Conservation (phyloP, 2,888 invertebrate genomes). For the Xanthia togata region DNA sequence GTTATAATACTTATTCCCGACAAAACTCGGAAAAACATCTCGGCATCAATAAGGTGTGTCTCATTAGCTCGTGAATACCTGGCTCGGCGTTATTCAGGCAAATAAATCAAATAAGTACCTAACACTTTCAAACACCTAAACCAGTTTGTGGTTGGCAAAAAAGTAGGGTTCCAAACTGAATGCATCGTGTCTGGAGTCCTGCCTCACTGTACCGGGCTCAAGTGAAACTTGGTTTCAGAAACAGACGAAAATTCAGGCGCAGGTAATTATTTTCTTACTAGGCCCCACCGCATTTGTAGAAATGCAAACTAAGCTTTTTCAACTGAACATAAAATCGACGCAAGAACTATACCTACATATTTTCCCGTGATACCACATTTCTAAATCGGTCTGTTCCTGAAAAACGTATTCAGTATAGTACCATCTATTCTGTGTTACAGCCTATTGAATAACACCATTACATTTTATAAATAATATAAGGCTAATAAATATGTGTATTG, state of each 20-base stretch:
- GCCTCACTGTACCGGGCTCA: neutral
- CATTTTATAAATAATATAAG: neutral
- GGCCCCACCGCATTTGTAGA: neutral
- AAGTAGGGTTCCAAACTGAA: neutral
- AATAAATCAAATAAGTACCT: conserved; percentile 6
- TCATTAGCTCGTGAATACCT: neutral
- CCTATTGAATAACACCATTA: neutral
- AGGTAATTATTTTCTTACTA: neutral
- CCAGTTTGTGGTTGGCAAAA: conserved; percentile 37
- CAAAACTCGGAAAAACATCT: too few relatives aligned
- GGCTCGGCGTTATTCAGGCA: neutral
- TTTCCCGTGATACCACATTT: neutral
- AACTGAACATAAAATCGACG: neutral
- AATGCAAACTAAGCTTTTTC: conserved; percentile 23
- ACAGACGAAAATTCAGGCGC: neutral
- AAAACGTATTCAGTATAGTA: neutral
- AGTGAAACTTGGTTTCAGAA: neutral
- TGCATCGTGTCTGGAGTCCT: neutral
- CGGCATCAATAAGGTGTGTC: neutral
- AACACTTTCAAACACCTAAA: conserved; percentile 9
- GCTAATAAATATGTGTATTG: neutral
- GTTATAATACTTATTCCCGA: neutral
- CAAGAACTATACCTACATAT: neutral
- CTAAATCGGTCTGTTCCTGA: neutral
- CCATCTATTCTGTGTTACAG: neutral